A percentile compares a stretch with the other conserved stretches of the same genome.
phyloP scores from a whole-genome alignment of 92 coral and sea anemone genomes.

The Epizoanthus fatuus region DNA sequence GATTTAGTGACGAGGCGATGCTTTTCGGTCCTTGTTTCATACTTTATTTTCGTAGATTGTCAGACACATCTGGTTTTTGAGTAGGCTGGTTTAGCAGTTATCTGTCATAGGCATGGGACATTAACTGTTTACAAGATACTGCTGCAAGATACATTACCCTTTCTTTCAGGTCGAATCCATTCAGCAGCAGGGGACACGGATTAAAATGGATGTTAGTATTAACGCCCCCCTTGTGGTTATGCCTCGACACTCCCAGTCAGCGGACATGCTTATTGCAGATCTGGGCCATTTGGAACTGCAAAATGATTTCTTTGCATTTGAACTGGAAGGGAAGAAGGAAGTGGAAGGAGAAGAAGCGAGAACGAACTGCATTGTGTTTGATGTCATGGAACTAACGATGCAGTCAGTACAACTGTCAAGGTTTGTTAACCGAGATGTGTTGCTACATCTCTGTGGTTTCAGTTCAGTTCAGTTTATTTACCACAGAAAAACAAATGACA shows the following conservation, averaged over 20 bases:
- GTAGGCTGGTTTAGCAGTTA: too few species aligned
- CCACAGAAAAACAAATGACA: too few species aligned
- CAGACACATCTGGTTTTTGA: too few species aligned
- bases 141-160: too few species aligned
- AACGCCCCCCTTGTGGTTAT: conserved; percentile 92
- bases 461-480: neutral
- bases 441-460: neutral
- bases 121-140: too few species aligned
- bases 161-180: conserved; percentile 74
- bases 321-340: conserved; percentile 20
- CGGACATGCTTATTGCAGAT: conserved; percentile 92
- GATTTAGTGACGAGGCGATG: too few species aligned
- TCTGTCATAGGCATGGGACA: too few species aligned
- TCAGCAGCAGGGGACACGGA: conserved; percentile 90
- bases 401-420: conserved; percentile 97
- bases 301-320: conserved; percentile 78
- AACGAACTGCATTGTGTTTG: conserved; percentile 64
- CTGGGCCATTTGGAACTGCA: conserved; percentile 94
- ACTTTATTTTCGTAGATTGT: too few species aligned
- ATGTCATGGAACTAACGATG: conserved; percentile 85
- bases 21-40: too few species aligned
- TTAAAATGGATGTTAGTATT: conserved; percentile 76
- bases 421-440: conserved; percentile 37
- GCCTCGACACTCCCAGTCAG: conserved; percentile 93
- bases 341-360: neutral